phyloP scores from a whole-genome alignment of 2,797 vertebrate species.

The Catamblyrhynchus diadema region DNA sequence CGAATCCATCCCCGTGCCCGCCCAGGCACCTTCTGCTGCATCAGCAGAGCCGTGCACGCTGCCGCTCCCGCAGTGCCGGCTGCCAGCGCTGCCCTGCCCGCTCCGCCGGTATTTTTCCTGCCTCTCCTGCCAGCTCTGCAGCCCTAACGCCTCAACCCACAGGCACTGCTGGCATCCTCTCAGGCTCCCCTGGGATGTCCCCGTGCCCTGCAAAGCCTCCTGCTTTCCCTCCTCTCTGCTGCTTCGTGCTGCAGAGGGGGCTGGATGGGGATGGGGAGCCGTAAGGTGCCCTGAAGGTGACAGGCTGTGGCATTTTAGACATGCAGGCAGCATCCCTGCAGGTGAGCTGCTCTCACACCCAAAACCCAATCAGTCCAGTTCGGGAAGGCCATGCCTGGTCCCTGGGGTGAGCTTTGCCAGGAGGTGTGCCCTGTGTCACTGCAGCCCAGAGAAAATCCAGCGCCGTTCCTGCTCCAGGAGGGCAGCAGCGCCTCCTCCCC shows the following conservation, averaged over 20 bases:
- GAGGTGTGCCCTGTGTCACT: not conserved
- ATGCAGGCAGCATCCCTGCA: accelerated
- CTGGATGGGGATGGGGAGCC: not conserved
- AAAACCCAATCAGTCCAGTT: accelerated
- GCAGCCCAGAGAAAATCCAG: accelerated
- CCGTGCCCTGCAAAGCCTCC: not conserved
- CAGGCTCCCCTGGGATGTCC: not conserved
- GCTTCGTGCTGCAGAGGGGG: not conserved
- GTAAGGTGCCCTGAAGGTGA: not conserved
- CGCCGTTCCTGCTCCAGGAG: not conserved
- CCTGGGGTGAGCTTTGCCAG: not conserved
- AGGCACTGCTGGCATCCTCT: not conserved
- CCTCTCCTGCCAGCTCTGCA: not conserved
- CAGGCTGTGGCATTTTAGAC: accelerated
- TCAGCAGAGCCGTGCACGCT: not conserved
- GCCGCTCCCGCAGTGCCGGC: not conserved
- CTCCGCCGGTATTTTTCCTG: not conserved
- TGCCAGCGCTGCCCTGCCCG: not conserved
- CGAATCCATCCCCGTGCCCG: not conserved
- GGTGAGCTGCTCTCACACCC: not conserved
- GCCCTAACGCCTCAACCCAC: not conserved
- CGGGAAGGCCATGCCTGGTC: accelerated
- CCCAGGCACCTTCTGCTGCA: slow-evolving; percentile 10
- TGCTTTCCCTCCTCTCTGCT: not conserved
- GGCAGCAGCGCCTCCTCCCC: not conserved